These are phyloP conservation scores for Pomatorhinus ruficollis DNA, from an alignment of 2,113 vertebrate genomes.

Conservation along the genomic window DNA sequence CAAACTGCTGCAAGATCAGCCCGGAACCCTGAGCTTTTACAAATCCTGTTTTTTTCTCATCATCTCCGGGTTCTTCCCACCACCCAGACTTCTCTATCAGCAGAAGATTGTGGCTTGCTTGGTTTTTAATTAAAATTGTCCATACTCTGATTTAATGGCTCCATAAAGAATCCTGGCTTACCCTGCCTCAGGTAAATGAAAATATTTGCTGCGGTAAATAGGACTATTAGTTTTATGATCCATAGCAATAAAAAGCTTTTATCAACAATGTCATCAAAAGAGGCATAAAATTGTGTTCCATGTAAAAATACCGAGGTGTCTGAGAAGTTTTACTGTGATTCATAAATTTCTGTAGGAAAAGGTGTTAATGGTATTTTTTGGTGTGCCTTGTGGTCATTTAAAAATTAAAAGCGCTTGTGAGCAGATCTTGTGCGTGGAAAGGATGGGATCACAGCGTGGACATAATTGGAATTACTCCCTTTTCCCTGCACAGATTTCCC, in stretches of 20 bases:
- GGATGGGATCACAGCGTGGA: neutral
- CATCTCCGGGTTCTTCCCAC: neutral
- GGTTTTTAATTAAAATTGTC: conserved; percentile 68
- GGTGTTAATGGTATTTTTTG: neutral
- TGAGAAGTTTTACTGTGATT: conserved; percentile 34
- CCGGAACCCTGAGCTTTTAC: neutral
- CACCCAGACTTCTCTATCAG: neutral
- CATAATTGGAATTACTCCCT: neutral
- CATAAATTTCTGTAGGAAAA: neutral
- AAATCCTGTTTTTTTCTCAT: neutral
- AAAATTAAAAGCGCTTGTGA: neutral
- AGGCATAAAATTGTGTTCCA: conserved; percentile 53
- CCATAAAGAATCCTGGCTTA: conserved; percentile 49
- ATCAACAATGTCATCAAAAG: conserved; percentile 40
- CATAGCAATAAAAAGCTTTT: conserved; percentile 31
- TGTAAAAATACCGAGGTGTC: conserved; percentile 13
- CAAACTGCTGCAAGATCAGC: neutral
- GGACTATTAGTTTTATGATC: conserved; percentile 68
- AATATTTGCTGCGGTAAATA: conserved; percentile 72
- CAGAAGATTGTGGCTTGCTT: neutral
- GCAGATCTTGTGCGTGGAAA: accelerated
- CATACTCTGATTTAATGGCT: conserved; percentile 36
- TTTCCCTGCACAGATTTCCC: neutral
- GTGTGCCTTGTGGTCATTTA: neutral
- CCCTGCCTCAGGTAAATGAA: conserved; percentile 65